These are phyloP conservation scores for Notolabrus celidotus DNA, from an alignment of 2,797 vertebrate genomes.

Conservation along the genomic window DNA sequence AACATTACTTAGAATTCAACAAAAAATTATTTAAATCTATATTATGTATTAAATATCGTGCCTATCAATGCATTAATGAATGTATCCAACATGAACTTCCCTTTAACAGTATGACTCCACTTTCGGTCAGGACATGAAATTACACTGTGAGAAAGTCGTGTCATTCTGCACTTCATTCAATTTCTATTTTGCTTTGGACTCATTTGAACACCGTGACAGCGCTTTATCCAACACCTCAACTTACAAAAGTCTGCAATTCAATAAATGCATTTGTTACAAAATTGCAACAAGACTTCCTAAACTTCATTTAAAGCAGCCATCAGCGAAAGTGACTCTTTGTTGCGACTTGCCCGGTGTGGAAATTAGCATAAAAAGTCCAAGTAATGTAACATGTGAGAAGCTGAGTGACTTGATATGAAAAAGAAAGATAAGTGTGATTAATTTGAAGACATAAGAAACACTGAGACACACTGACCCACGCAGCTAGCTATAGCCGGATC, in stretches of 20 bases:
- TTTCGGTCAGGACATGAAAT: conserved; percentile 30
- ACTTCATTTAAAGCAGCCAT: conserved; percentile 34
- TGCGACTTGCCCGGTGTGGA: conserved; percentile 8
- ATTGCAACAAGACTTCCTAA: neutral
- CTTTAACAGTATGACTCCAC: conserved; percentile 29
- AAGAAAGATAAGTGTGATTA: conserved; percentile 7
- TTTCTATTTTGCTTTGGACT: conserved; percentile 3
- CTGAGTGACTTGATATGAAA: conserved; percentile 8
- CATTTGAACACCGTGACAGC: conserved; percentile 23
- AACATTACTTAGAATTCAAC: too few relatives aligned
- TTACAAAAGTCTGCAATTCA: neutral
- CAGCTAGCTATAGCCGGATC: conserved; percentile 81
- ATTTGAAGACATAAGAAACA: conserved; percentile 56
- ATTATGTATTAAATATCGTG: too few relatives aligned
- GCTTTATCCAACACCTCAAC: neutral
- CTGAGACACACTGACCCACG: conserved; percentile 72
- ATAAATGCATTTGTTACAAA: neutral
- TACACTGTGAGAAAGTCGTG: neutral
- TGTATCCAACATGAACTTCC: conserved; percentile 24
- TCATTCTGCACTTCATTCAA: neutral
- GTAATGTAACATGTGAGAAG: conserved; percentile 12
- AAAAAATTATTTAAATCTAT: too few relatives aligned
- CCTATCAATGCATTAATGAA: too few relatives aligned
- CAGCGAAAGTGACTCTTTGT: neutral
- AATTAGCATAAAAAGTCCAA: conserved; percentile 56